A percentile compares a stretch with the other conserved stretches of the same genome.
phyloP scores from a whole-genome alignment of 2,113 vertebrate genomes.

The Dromaius novaehollandiae region DNA sequence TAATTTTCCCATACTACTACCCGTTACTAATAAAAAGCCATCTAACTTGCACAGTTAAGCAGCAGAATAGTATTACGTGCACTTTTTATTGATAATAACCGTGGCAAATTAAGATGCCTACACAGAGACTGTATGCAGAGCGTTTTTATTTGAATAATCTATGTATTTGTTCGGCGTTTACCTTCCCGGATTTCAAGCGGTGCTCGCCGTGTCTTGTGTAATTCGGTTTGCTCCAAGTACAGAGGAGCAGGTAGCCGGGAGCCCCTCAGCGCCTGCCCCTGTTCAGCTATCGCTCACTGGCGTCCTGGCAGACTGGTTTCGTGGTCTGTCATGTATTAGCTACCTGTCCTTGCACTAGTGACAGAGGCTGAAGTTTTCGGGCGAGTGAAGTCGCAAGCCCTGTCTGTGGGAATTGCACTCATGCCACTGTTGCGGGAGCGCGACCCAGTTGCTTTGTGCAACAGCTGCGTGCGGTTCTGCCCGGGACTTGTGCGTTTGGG shows the following conservation, averaged over 20 bases:
- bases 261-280: rapidly evolving
- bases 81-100: slow-evolving; percentile 70
- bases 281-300: background rate
- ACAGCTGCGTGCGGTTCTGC: background rate
- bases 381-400: background rate
- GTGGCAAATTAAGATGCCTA: slow-evolving; percentile 71
- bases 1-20: slow-evolving; percentile 49
- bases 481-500: background rate
- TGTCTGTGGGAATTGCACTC: background rate
- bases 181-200: slow-evolving; percentile 26
- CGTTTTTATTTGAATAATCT: slow-evolving; percentile 37
- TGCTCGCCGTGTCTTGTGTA: background rate
- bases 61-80: slow-evolving; percentile 45
- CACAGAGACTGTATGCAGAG: slow-evolving; percentile 8
- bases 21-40: slow-evolving; percentile 64
- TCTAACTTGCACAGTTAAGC: slow-evolving; percentile 65
- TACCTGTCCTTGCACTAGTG: background rate
- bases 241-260: background rate
- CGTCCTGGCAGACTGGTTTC: background rate
- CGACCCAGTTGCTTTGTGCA: background rate
- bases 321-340: background rate
- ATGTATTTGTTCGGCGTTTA: slow-evolving; percentile 25
- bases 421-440: background rate
- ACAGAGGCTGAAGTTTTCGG: slow-evolving; percentile 32
- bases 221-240: background rate